Conservation (phyloP, 2,888 invertebrate genomes). For the Drosophila picticornis region DNA sequence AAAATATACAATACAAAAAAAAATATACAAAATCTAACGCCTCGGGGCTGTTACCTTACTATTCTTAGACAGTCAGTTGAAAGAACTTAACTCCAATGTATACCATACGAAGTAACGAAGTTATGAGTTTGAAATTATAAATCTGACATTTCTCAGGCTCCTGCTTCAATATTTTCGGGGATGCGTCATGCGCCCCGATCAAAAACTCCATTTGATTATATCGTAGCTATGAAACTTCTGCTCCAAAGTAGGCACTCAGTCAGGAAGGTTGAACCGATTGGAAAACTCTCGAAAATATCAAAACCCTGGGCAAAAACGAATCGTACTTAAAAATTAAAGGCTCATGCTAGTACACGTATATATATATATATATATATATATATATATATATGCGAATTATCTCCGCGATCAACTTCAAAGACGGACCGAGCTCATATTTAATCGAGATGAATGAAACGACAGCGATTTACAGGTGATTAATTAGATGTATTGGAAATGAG, state of each 20-base stretch:
- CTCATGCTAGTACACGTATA: not conserved
- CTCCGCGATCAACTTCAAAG: not conserved
- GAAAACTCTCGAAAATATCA: not conserved
- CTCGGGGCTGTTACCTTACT: constrained; percentile 13
- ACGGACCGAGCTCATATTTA: not conserved
- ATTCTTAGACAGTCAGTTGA: constrained; percentile 17
- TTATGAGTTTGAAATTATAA: not conserved
- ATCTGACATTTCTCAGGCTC: not conserved
- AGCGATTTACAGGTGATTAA: not conserved
- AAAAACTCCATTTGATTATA: not conserved
- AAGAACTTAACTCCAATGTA: constrained; percentile 14
- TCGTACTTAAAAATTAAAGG: not conserved
- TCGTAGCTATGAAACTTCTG: constrained; percentile 32
- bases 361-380: no score
- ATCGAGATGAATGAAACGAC: constrained; percentile 3
- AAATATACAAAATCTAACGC: constrained; percentile 4
- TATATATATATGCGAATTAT: not conserved
- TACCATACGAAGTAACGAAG: not conserved
- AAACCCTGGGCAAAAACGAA: not conserved
- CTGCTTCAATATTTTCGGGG: not conserved
- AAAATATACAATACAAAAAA: constrained; percentile 6
- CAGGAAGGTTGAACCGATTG: constrained; percentile 7
- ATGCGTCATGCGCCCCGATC: not conserved
- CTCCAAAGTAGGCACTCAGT: constrained; percentile 13
- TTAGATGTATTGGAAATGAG: not conserved